A percentile compares a stretch with the other conserved stretches of the same genome.
phyloP scores from a whole-genome alignment of 2,888 invertebrate genomes.

The Rhorus exstirpatorius region DNA sequence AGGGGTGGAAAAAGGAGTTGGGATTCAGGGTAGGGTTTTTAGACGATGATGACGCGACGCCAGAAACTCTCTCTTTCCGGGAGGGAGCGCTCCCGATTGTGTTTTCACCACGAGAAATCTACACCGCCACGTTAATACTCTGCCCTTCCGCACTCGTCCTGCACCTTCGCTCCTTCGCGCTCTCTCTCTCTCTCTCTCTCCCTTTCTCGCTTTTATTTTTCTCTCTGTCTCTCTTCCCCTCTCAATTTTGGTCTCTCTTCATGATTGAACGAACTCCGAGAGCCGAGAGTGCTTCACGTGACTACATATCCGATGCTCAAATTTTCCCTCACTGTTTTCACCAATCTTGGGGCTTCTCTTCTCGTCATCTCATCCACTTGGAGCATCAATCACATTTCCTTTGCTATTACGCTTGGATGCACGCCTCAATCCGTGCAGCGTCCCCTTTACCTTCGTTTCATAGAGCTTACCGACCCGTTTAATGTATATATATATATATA shows the following conservation, averaged over 20 bases:
- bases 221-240: constrained; percentile 10
- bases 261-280: constrained; percentile 14
- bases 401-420: constrained; percentile 52
- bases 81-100: constrained; percentile 51
- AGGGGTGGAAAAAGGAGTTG: constrained; percentile 59
- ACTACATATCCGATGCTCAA: constrained; percentile 49
- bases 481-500: constrained; percentile 1
- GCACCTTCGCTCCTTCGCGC: background rate
- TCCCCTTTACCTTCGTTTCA: constrained; percentile 43
- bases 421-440: constrained; percentile 28
- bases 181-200: constrained; percentile 12
- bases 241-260: constrained; percentile 41
- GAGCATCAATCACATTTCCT: constrained; percentile 67
- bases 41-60: constrained; percentile 59
- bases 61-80: constrained; percentile 34
- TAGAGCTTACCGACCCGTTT: constrained; percentile 3
- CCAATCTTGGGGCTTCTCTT: constrained; percentile 29
- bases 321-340: constrained; percentile 49
- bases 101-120: constrained; percentile 59
- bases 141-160: constrained; percentile 3
- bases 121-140: constrained; percentile 44
- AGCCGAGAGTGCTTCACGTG: constrained; percentile 48
- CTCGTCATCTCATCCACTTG: constrained; percentile 20
- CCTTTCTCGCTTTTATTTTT: constrained; percentile 7
- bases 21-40: constrained; percentile 65